Percentiles rank a stretch among this genome's conserved stretches.
phyloP scores from a whole-genome alignment of 1,140 invertebrate species.

The Lordiphosa collinella region DNA sequence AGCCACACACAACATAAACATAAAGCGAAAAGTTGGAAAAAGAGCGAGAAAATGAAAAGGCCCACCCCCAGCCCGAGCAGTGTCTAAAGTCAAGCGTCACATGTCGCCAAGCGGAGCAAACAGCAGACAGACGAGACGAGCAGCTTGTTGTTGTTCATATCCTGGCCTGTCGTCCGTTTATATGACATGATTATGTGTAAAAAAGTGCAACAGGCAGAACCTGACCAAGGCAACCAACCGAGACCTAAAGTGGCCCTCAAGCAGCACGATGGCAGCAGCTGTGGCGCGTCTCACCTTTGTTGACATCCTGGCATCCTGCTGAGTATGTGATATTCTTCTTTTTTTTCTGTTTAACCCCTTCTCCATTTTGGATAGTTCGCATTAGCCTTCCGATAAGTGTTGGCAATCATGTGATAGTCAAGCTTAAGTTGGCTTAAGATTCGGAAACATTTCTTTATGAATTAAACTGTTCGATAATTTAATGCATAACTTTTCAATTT shows the following conservation, averaged over 20 bases:
- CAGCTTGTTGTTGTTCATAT: constrained; percentile 34
- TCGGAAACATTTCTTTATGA: too few relatives aligned
- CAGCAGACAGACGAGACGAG: background rate
- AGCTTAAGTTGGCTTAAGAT: too few relatives aligned
- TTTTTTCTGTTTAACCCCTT: too few relatives aligned
- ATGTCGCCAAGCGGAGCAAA: constrained; percentile 45
- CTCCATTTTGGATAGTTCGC: too few relatives aligned
- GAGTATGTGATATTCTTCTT: constrained; percentile 41
- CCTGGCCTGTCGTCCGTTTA: constrained; percentile 62
- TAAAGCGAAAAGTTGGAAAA: constrained; percentile 58
- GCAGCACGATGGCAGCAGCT: constrained; percentile 26
- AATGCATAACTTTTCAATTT: too few relatives aligned
- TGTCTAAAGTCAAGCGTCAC: constrained; percentile 73
- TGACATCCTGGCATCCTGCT: constrained; percentile 27
- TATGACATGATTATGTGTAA: constrained; percentile 72
- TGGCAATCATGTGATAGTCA: too few relatives aligned
- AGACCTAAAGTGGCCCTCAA: constrained; percentile 56
- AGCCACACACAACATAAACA: constrained; percentile 60
- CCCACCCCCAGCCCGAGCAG: constrained; percentile 24
- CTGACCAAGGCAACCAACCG: constrained; percentile 25
- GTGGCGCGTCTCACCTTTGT: constrained; percentile 42
- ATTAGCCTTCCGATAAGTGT: too few relatives aligned
- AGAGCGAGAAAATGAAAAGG: constrained; percentile 27
- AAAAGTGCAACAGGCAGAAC: constrained; percentile 66
- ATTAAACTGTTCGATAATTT: too few relatives aligned